Evolutionary conservation across 1,140 invertebrate genomes (phyloP), one percentile per base, ranked within the genome.

Genomic region (Brachionus asplanchnoidis): DNA sequence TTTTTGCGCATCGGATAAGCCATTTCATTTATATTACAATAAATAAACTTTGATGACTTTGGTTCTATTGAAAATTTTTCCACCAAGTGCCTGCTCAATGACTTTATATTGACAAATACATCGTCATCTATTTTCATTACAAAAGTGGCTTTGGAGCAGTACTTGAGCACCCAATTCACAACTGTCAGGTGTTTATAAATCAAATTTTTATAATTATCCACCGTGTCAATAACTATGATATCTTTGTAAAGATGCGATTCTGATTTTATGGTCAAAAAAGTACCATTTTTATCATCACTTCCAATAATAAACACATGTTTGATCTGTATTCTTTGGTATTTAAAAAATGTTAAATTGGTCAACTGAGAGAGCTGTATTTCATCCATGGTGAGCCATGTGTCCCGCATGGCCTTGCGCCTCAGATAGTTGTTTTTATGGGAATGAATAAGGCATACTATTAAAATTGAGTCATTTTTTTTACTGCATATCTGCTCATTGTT

Each of bases 181-280:
- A 92, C 93, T 92, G 94, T 94, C 4, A 94, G 92, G 88, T 95
- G 94, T 89, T 96, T 96, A 87, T 95, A 94, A 1, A 94, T 95
- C 89, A 96, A 92, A 89, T 95, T 96, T 85, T 93, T 91, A 87
- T 95, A 96, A 40, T 91, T 91, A 90, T 95, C 95, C 8, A 91
- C 83, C 88, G 95, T 95, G 86, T 92, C 93, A 28, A 94, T 94
- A 90, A 95, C 93, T 28, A 95, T 91, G 80, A 95, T 91, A 87
- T 96, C 95, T 20, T 91, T 89, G 87, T 93, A 92, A 0, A 86
- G 86, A 3, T 87, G 87, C 86, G 92, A 92, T 88, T 96, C 95
- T 56, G 90, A 86, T 14, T 91, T 86, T 2, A 95, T 86, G 12
- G 87, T 86, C 0, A 87, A 84, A 85, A 93, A 91, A 44, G 86